These are phyloP conservation scores for Philereme vetulata DNA, from an alignment of 2,888 invertebrate genomes.

Conservation along the genomic window DNA sequence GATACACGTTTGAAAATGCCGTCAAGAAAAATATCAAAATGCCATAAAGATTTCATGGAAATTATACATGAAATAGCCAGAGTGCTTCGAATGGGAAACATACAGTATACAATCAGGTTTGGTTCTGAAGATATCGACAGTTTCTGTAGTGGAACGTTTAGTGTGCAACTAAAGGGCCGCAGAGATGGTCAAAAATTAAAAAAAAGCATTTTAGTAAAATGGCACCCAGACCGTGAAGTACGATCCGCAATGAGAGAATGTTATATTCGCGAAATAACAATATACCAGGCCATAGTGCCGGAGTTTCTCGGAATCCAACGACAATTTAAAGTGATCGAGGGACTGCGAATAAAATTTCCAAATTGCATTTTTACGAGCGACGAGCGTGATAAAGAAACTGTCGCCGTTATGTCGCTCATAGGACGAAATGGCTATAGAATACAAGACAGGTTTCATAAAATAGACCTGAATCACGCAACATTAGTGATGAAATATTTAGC, in stretches of 20 bases:
- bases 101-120: constrained; percentile 48
- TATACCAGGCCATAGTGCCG: constrained; percentile 52
- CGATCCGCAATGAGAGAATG: constrained; percentile 56
- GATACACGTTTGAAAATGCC: constrained; percentile 50
- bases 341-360: constrained; percentile 64
- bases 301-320: constrained; percentile 57
- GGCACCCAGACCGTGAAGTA: constrained; percentile 55
- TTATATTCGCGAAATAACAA: constrained; percentile 58
- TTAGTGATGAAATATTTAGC: constrained; percentile 64
- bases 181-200: constrained; percentile 56
- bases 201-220: constrained; percentile 54
- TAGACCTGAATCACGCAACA: constrained; percentile 53
- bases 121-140: constrained; percentile 61
- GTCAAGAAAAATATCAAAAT: constrained; percentile 59
- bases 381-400: constrained; percentile 58
- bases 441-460: constrained; percentile 53
- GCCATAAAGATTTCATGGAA: constrained; percentile 54
- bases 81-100: constrained; percentile 47
- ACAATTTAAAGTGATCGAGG: constrained; percentile 57
- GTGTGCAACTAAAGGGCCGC: constrained; percentile 53
- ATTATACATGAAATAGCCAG: constrained; percentile 59
- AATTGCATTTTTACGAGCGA: constrained; percentile 57
- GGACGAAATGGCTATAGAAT: constrained; percentile 40
- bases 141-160: constrained; percentile 54
- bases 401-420: constrained; percentile 44